Conservation (phyloP, 2,113 vertebrate species). For the Ptilonorhynchus violaceus region DNA sequence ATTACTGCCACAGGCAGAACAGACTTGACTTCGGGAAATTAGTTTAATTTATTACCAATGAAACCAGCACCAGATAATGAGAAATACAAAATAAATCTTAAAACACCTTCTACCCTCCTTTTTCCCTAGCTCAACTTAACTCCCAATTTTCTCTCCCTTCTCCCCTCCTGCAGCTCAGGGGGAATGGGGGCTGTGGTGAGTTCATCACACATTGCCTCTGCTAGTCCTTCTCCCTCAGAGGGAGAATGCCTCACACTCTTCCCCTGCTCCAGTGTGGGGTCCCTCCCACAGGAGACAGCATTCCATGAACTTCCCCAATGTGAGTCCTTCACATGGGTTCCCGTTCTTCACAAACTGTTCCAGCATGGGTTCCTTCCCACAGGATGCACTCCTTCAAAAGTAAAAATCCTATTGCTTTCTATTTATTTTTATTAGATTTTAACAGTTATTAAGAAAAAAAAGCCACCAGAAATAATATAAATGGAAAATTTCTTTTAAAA, state of each 20-base stretch:
- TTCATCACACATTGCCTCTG: background rate
- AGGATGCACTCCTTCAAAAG: background rate
- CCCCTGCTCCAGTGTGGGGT: fast-evolving
- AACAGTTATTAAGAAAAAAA: background rate
- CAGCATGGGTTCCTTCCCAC: fast-evolving
- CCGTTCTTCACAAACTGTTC: background rate
- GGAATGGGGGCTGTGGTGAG: background rate
- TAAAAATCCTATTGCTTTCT: background rate
- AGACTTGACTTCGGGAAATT: background rate
- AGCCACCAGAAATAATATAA: background rate
- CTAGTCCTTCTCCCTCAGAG: background rate
- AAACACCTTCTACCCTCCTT: background rate
- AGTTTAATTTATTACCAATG: background rate
- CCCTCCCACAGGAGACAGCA: background rate
- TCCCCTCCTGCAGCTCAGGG: background rate
- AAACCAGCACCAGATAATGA: background rate
- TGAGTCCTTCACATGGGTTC: background rate
- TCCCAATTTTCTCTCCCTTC: background rate
- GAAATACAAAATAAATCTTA: background rate
- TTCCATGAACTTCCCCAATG: background rate
- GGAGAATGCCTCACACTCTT: background rate
- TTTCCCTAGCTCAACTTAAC: background rate
- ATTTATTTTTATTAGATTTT: background rate
- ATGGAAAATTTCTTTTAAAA: background rate
- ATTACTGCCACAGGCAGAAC: background rate